A percentile compares a stretch with the other conserved stretches of the same genome.
phyloP scores from a whole-genome alignment of 2,113 vertebrate species.

The Sphyrna mokarran region DNA sequence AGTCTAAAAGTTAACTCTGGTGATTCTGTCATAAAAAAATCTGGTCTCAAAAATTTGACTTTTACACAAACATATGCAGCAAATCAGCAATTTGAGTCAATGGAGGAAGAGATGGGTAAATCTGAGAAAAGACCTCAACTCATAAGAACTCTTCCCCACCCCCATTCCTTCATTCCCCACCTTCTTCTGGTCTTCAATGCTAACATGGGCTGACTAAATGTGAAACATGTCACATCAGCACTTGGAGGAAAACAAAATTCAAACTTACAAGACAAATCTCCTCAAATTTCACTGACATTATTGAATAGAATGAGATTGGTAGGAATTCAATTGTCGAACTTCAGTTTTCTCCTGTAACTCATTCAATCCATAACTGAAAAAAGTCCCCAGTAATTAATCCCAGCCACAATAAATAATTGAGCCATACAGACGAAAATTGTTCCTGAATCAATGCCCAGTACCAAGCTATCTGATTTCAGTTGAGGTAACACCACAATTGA shows the following conservation, averaged over 20 bases:
- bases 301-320: neutral
- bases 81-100: conserved; percentile 1
- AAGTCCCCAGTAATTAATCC: neutral
- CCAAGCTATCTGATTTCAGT: neutral
- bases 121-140: neutral
- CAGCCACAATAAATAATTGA: neutral
- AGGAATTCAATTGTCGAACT: neutral
- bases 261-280: neutral
- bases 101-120: neutral
- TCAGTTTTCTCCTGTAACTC: neutral
- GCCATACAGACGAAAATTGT: neutral
- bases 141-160: neutral
- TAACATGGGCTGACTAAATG: neutral
- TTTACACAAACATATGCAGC: no score
- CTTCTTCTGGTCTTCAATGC: neutral
- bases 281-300: neutral
- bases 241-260: neutral
- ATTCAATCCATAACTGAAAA: neutral
- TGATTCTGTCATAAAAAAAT: no score
- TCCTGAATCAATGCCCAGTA: neutral
- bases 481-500: neutral
- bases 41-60: no score
- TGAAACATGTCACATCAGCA: neutral
- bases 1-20: no score
- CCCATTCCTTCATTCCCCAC: no score